phyloP scores from a whole-genome alignment of 1,140 invertebrate species.

The Elymnias hypermnestra region DNA sequence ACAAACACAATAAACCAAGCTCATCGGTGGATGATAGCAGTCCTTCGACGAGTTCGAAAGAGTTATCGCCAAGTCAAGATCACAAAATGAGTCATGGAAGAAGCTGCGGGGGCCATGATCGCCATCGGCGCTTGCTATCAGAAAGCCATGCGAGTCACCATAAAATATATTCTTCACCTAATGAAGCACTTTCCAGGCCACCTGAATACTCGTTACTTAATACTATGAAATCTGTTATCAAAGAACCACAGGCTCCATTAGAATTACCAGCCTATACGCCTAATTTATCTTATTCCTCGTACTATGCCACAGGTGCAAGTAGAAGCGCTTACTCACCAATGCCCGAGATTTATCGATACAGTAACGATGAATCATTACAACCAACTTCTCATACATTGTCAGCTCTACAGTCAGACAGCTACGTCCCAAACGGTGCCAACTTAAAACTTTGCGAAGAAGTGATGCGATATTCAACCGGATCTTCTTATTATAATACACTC shows the following conservation, averaged over 20 bases:
- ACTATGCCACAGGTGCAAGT: conserved; percentile 41
- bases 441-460: conserved; percentile 58
- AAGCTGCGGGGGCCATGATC: conserved; percentile 61
- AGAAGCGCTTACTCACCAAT: conserved; percentile 58
- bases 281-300: conserved; percentile 57
- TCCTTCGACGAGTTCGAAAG: conserved; percentile 49
- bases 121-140: conserved; percentile 47
- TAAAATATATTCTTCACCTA: conserved; percentile 46
- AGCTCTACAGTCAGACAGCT: conserved; percentile 45
- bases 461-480: conserved; percentile 37
- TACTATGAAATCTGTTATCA: conserved; percentile 50
- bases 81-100: conserved; percentile 61
- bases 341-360: conserved; percentile 62
- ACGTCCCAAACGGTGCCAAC: conserved; percentile 59
- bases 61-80: conserved; percentile 52
- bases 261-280: conserved; percentile 59
- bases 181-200: conserved; percentile 43
- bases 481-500: conserved; percentile 51
- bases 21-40: conserved; percentile 54
- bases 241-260: conserved; percentile 43
- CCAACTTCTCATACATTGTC: conserved; percentile 48
- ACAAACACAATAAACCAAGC: conserved; percentile 64
- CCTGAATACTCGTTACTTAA: conserved; percentile 48
- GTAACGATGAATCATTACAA: conserved; percentile 62
- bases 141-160: conserved; percentile 53